A percentile compares a stretch with the other conserved stretches of the same genome.
These are phyloP conservation scores for Leptopilina clavipes DNA, from an alignment of 1,140 invertebrate species.

Conservation along the genomic window DNA sequence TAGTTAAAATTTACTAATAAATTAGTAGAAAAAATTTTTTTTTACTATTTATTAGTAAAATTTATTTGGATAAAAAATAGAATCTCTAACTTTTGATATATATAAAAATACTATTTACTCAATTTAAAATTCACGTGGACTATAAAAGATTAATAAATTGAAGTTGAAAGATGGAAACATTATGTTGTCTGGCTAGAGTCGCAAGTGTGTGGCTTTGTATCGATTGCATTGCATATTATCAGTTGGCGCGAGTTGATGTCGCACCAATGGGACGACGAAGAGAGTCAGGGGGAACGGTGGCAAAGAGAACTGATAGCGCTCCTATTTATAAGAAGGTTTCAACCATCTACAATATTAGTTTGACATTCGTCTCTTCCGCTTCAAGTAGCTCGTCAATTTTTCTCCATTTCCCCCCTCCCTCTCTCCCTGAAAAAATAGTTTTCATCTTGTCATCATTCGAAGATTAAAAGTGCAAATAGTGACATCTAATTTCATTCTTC, in stretches of 20 bases:
- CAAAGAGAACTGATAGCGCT: slow-evolving; percentile 52
- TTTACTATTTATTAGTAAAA: too few species aligned
- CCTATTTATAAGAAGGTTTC: slow-evolving; percentile 55
- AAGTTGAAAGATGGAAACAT: not conserved
- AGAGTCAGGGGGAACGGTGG: slow-evolving; percentile 40
- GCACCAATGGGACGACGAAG: not conserved
- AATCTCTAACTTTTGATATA: too few species aligned
- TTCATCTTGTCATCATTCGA: too few species aligned
- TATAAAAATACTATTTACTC: too few species aligned
- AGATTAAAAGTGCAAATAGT: too few species aligned
- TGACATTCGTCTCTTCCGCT: slow-evolving; percentile 30
- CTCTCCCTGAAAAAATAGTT: too few species aligned
- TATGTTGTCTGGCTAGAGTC: not conserved
- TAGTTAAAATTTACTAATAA: too few species aligned
- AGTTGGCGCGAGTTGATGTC: not conserved
- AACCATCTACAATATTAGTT: slow-evolving; percentile 47
- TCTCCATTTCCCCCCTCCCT: not conserved
- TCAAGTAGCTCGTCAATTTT: not conserved
- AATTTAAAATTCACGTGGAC: not conserved
- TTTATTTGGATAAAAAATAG: too few species aligned
- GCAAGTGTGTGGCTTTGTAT: slow-evolving; percentile 4
- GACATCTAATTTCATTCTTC: too few species aligned
- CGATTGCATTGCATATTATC: not conserved
- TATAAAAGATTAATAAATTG: not conserved
- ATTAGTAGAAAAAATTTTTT: too few species aligned